These are phyloP conservation scores for Leptopilina boulardi DNA, from an alignment of 1,140 invertebrate genomes.

Conservation along the genomic window DNA sequence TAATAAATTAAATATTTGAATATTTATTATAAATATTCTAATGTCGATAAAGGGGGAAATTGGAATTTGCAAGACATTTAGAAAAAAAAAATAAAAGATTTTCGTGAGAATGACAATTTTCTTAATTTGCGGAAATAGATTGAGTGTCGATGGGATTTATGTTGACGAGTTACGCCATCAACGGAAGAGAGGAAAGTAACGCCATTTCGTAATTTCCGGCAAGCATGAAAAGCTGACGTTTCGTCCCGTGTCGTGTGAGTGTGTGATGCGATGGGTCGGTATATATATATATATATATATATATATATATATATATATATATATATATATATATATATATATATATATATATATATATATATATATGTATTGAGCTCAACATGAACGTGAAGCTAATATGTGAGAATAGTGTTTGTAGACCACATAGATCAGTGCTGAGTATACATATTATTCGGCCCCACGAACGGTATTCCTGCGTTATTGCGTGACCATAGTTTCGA, in stretches of 20 bases:
- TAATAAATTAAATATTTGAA: too few species aligned
- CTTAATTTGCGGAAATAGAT: constrained; percentile 63
- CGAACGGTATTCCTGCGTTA: neutral
- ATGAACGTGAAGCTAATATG: neutral
- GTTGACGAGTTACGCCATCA: constrained; percentile 53
- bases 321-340: too few species aligned
- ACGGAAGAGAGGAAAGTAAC: constrained; percentile 57
- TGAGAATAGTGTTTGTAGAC: neutral
- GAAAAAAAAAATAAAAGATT: too few species aligned
- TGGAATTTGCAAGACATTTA: constrained; percentile 42
- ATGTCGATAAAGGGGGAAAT: too few species aligned
- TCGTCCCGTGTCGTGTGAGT: constrained; percentile 16
- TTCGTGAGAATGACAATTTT: constrained; percentile 17
- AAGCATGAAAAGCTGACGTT: constrained; percentile 40
- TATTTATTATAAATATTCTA: too few species aligned
- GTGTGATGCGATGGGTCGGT: too few species aligned
- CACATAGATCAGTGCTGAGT: neutral
- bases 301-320: too few species aligned
- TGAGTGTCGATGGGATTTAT: constrained; percentile 56
- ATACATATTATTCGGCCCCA: neutral
- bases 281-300: too few species aligned
- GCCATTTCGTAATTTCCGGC: constrained; percentile 67
- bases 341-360: too few species aligned
- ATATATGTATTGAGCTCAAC: neutral
- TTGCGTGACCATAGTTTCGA: neutral